A percentile compares a stretch with the other conserved stretches of the same genome.
These are phyloP conservation scores for Poeciliopsis occidentalis DNA, from an alignment of 2,113 vertebrate genomes.

Conservation along the genomic window DNA sequence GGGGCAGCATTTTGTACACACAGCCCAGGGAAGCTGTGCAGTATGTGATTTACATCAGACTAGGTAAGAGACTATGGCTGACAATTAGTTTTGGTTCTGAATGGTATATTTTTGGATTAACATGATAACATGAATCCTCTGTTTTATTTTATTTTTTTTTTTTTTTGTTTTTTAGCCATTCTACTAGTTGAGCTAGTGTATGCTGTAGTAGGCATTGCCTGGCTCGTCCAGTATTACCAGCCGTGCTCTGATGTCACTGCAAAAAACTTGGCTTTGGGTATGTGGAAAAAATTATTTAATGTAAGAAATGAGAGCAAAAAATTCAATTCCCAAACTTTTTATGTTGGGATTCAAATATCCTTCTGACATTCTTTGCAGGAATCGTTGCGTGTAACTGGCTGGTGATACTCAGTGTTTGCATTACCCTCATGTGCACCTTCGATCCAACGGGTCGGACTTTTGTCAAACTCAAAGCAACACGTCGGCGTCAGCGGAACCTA, in stretches of 20 bases:
- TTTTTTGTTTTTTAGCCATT: conserved; percentile 82
- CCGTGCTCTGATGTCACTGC: conserved; percentile 96
- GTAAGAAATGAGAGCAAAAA: not conserved
- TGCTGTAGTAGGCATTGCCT: conserved; percentile 95
- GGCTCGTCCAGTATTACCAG: conserved; percentile 96
- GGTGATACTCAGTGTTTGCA: conserved; percentile 95
- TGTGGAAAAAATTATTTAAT: conserved; percentile 36
- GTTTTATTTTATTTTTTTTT: not conserved
- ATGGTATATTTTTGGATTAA: not conserved
- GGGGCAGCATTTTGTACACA: conserved; percentile 98
- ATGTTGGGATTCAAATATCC: not conserved
- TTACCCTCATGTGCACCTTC: conserved; percentile 96
- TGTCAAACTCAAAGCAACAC: conserved; percentile 95
- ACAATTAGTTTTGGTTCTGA: not conserved
- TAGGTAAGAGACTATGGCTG: conserved; percentile 83
- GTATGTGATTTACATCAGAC: conserved; percentile 97
- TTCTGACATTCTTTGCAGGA: conserved; percentile 76
- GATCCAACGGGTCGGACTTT: conserved; percentile 97
- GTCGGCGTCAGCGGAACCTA: conserved; percentile 93
- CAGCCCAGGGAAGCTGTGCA: conserved; percentile 98
- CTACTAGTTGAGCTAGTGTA: conserved; percentile 96
- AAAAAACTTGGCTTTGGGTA: conserved; percentile 96
- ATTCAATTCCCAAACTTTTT: not conserved
- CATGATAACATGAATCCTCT: not conserved
- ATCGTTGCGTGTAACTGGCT: conserved; percentile 99